Evolutionary conservation across 1,140 invertebrate genomes (phyloP).

Genomic region (Drosophila mauritiana): DNA sequence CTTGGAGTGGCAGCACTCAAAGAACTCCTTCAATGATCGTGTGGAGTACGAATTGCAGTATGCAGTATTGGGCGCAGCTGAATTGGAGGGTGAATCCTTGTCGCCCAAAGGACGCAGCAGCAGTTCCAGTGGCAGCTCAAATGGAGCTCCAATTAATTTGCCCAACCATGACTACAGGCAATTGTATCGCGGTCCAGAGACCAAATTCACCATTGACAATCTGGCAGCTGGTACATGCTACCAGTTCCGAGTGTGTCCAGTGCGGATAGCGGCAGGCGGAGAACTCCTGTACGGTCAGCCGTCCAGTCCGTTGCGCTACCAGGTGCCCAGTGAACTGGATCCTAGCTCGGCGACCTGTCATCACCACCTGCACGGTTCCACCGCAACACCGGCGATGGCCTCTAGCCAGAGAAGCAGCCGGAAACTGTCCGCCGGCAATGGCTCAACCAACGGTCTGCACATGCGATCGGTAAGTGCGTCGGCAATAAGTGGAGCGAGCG

Average conservation of each 20-base stretch:
- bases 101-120: constrained; percentile 52
- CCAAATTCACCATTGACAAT: constrained; percentile 88
- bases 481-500: constrained; percentile 69
- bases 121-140: constrained; percentile 41
- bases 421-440: constrained; percentile 54
- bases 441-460: constrained; percentile 44
- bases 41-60: constrained; percentile 82
- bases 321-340: constrained; percentile 72
- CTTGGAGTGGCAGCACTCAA: constrained; percentile 86
- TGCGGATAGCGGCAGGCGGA: constrained; percentile 87
- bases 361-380: constrained; percentile 54
- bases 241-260: constrained; percentile 89
- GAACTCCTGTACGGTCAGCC: constrained; percentile 88
- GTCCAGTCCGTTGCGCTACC: constrained; percentile 86
- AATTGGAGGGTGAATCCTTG: constrained; percentile 43
- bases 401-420: constrained; percentile 65
- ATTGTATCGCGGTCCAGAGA: constrained; percentile 90
- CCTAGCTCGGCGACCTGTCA: constrained; percentile 39
- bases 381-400: constrained; percentile 11
- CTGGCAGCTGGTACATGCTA: constrained; percentile 90
- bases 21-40: constrained; percentile 79
- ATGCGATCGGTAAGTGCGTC: constrained; percentile 76
- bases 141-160: constrained; percentile 44
- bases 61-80: constrained; percentile 43
- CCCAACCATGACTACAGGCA: constrained; percentile 84